Conservation (phyloP, 2,113 vertebrate genomes). For the Nematolebias whitei region DNA sequence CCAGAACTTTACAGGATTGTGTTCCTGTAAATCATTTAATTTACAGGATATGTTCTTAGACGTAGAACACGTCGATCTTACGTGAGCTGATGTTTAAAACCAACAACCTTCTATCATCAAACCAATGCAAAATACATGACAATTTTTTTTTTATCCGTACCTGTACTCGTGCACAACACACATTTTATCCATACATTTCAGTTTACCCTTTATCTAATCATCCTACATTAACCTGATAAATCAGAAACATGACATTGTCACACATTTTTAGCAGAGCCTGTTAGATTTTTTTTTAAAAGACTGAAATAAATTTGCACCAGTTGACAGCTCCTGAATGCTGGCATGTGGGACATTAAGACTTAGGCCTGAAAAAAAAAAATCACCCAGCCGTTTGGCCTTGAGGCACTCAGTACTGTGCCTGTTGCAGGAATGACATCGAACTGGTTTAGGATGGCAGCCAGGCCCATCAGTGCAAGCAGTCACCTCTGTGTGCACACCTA, state of each 20-base stretch:
- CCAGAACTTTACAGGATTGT: neutral
- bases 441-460: constrained; percentile 72
- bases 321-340: neutral
- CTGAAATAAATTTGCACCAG: neutral
- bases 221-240: too few species aligned
- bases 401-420: constrained; percentile 67
- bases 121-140: too few species aligned
- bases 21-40: too few species aligned
- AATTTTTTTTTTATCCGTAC: neutral
- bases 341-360: constrained; percentile 30
- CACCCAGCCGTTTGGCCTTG: constrained; percentile 71
- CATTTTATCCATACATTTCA: too few species aligned
- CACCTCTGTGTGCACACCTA: constrained; percentile 51
- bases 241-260: neutral
- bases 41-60: neutral
- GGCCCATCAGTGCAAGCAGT: constrained; percentile 52
- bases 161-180: neutral
- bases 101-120: too few species aligned
- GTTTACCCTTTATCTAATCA: neutral
- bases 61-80: neutral
- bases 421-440: constrained; percentile 81
- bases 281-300: too few species aligned
- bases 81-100: neutral
- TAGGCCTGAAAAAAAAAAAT: constrained; percentile 23
- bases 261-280: neutral